Base-by-base conservation (phyloP, 2,888 invertebrate species). In the Sipha maydis region DNA sequence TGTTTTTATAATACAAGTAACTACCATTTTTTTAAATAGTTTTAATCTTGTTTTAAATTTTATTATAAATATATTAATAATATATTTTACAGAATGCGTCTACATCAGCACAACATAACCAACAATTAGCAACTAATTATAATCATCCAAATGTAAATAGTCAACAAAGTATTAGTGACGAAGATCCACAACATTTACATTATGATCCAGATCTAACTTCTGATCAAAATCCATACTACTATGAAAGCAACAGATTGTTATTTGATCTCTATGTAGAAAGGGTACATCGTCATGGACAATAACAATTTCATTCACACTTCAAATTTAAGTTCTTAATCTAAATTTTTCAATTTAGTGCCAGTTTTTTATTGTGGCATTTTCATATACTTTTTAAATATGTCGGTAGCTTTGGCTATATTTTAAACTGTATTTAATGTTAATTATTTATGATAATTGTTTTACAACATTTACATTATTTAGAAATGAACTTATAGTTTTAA, bases 201-300 rank as follows among this genome's bases (percentile, higher is more conserved):
- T 97, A 97, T 92, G 94, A 94, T 90, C 97, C 97, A 31, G 96
- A 96, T 91, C 93, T 97, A 85, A 94, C 92, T 91, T 95, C 95
- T 89, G 92, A 93, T 86, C 95, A 97, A 91, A 98, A 97, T 93
- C 96, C 95, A 54, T 96, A 95, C 92, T 98, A 97, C 92, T 97
- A 95, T 92, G 95, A 96, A 91, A 94, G 94, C 90, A 98, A 98
- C 92, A 97, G 96, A 93, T 92, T 97, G 91, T 93, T 98, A 91
- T 97, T 96, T 93, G 95, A 97, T 92, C 93, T 97, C 91, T 97
- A 97, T 92, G 93, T 96, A 91, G 96, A 96, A 91, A 93, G 97
- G 91, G 92, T 95, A 91, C 95, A 95, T 92, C 94, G 97, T 92
- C 88, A 82, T 19, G 88, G 88, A 92, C 92, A 91, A 93, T 78